A percentile compares a stretch with the other conserved stretches of the same genome.
Evolutionary conservation across 2,797 vertebrate genomes (phyloP).

Genomic region (Eulemur albifrons): DNA sequence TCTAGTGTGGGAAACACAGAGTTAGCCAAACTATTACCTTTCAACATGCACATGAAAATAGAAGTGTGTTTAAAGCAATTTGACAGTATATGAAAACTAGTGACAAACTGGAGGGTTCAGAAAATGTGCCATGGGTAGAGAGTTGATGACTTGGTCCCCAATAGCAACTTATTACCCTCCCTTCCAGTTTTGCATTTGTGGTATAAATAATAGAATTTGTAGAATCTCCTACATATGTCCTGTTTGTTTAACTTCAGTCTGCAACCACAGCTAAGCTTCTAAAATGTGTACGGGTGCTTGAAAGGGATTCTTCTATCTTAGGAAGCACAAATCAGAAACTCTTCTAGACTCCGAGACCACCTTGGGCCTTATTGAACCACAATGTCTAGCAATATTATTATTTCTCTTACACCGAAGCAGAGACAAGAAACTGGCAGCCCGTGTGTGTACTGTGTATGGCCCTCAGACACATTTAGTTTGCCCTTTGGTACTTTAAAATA

Average conservation of each 20-base stretch:
- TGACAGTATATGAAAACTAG: background rate
- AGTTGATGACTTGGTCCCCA: background rate
- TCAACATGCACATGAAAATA: background rate
- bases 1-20: background rate
- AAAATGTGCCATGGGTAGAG: background rate
- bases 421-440: background rate
- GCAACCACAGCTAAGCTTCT: background rate
- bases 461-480: background rate
- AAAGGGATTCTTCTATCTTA: background rate
- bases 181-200: background rate
- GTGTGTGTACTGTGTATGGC: background rate
- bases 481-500: background rate
- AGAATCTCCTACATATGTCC: background rate
- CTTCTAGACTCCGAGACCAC: background rate
- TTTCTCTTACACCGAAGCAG: background rate
- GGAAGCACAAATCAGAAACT: background rate
- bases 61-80: background rate
- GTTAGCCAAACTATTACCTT: background rate
- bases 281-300: background rate
- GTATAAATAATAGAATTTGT: background rate
- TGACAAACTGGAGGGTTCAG: background rate
- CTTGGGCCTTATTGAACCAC: background rate
- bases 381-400: background rate
- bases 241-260: background rate
- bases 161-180: background rate